Evolutionary conservation across 2,888 invertebrate genomes (phyloP).

Genomic region (Drosophila lutescens): DNA sequence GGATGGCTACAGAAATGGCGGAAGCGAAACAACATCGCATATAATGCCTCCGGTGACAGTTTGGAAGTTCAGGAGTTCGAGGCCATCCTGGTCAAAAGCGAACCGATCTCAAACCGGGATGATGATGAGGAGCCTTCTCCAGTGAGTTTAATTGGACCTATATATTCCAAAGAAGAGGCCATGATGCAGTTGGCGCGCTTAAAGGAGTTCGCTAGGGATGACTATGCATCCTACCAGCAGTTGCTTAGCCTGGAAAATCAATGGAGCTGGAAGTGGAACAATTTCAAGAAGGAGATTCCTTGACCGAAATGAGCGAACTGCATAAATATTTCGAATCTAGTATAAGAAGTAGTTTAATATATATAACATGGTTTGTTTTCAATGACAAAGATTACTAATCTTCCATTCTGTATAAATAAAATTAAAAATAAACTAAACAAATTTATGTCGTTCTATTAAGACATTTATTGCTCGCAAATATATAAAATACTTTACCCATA

Average conservation of each 20-base stretch:
- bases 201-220: slow-evolving; percentile 29
- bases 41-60: neutral
- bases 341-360: neutral
- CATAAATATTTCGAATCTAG: neutral
- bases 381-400: neutral
- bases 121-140: slow-evolving; percentile 9
- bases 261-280: slow-evolving; percentile 39
- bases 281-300: slow-evolving; percentile 6
- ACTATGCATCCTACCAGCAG: slow-evolving; percentile 30
- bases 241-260: slow-evolving; percentile 29
- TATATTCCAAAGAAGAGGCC: slow-evolving; percentile 22
- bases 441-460: slow-evolving; percentile 11
- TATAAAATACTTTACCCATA: slow-evolving; percentile 7
- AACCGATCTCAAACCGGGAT: slow-evolving; percentile 19
- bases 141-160: slow-evolving; percentile 1
- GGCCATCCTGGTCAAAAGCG: slow-evolving; percentile 20
- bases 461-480: slow-evolving; percentile 27
- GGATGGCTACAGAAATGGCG: slow-evolving; percentile 35
- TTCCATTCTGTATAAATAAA: neutral
- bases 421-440: neutral
- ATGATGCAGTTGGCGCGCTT: slow-evolving; percentile 29
- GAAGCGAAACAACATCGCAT: slow-evolving; percentile 24
- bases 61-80: slow-evolving; percentile 17
- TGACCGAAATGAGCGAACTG: neutral
- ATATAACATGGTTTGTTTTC: neutral